Base-by-base conservation (phyloP, 2,113 vertebrate species). In the Excalfactoria chinensis region DNA sequence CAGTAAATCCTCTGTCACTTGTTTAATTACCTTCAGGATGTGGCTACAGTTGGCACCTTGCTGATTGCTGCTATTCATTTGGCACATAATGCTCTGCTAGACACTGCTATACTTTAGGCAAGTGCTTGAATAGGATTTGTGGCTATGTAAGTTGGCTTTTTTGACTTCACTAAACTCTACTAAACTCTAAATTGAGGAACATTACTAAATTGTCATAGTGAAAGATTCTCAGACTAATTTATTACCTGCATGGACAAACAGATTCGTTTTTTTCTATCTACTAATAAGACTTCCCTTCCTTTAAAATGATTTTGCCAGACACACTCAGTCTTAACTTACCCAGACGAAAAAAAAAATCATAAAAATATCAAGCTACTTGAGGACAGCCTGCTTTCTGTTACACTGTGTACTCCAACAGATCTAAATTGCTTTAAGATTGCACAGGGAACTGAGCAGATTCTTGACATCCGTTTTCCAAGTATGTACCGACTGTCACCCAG, bases 371-470 rank as follows among this genome's bases (percentile, higher is more conserved):
- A 83, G 43, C 28, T 94, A 18, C 40, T 79, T 51, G 44, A 94
- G 70, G 78, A 82, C 58, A 82, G 40, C 5, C 71, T 64, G 25
- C n/a, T 89, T 89, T 66, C 43, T 94, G 48, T 84, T 82, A 71
- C 17, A 43, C 13, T 32, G 17, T 11, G 41, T 74, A 40, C 30
- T 91, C 22, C 63, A 89, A 75, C 8, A 64, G 43, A 89, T 15
- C 12, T 89, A 82, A 91, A 91, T 53, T 89, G 58, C 53, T 94
- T 91, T 79, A 87, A 60, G 53, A 34, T 64, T 89, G 40, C 73
- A 68, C 14, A 19, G 53, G 58, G 35, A 95, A 85, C 19, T 8
- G 48, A n/a, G 17, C 15, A 82, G 25, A 89, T 51, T 66, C 56
- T 94, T 93, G 63, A 89, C 58, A 80, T 37, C 23, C 23, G 34